These are phyloP conservation scores for Chloromyia formosa DNA, from an alignment of 2,888 invertebrate species.

Conservation along the genomic window DNA sequence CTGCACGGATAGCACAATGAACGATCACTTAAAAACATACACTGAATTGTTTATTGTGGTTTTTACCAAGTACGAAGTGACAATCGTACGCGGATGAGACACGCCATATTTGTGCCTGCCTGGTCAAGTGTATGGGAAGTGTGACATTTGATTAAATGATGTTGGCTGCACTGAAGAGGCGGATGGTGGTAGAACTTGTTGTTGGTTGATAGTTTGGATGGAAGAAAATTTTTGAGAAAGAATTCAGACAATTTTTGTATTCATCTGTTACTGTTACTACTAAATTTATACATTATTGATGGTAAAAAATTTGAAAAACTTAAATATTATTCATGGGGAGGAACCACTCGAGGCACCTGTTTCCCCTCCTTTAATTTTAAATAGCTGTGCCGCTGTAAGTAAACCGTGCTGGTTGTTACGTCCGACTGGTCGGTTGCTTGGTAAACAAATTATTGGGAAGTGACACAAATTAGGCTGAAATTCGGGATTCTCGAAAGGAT, in stretches of 20 bases:
- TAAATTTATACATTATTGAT: too few species aligned
- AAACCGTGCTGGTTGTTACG: not conserved
- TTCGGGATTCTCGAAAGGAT: too few species aligned
- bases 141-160: not conserved
- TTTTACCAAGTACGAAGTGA: slow-evolving; percentile 25
- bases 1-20: not conserved
- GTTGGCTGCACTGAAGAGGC: slow-evolving; percentile 19
- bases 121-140: not conserved
- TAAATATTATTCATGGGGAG: not conserved
- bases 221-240: too few species aligned
- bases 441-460: too few species aligned
- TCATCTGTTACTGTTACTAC: too few species aligned
- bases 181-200: too few species aligned
- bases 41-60: slow-evolving; percentile 36
- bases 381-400: not conserved
- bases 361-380: too few species aligned
- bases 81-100: slow-evolving; percentile 31
- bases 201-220: too few species aligned
- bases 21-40: slow-evolving; percentile 24
- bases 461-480: too few species aligned
- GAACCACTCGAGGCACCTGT: too few species aligned
- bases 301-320: not conserved
- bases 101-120: slow-evolving; percentile 32
- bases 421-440: too few species aligned
- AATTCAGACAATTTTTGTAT: too few species aligned